Evolutionary conservation across 2,113 vertebrate species (phyloP).

Genomic region (Labeo catla): DNA sequence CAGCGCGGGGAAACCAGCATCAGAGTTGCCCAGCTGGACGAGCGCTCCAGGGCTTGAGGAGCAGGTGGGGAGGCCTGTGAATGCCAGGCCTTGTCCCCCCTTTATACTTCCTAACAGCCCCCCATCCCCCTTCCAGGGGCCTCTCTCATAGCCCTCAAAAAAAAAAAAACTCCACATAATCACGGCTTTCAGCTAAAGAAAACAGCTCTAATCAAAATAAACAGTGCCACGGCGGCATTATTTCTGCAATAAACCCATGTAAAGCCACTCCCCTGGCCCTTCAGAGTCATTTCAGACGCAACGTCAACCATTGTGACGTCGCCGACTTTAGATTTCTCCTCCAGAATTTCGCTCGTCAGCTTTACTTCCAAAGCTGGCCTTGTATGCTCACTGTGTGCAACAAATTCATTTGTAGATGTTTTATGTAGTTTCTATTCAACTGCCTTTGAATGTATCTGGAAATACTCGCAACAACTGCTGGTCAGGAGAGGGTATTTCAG

Average conservation of each 20-base stretch:
- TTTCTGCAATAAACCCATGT: conserved; percentile 61
- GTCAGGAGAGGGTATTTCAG: conserved; percentile 66
- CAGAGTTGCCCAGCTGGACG: conserved; percentile 63
- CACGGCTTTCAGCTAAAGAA: conserved; percentile 68
- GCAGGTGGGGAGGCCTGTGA: conserved; percentile 78
- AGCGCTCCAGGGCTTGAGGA: conserved; percentile 57
- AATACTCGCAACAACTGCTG: conserved; percentile 67
- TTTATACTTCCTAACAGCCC: conserved; percentile 38
- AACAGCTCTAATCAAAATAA: conserved; percentile 70
- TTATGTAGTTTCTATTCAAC: conserved; percentile 5
- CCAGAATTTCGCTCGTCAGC: neutral
- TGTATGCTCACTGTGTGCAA: conserved; percentile 10
- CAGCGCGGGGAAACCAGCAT: neutral
- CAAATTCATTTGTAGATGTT: conserved; percentile 3
- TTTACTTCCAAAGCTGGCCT: conserved; percentile 31
- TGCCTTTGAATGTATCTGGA: conserved; percentile 9
- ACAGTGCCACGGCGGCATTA: conserved; percentile 60
- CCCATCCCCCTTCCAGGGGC: conserved; percentile 47
- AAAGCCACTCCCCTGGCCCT: conserved; percentile 29
- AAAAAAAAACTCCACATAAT: conserved; percentile 62
- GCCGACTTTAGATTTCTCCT: conserved; percentile 7
- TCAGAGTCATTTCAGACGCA: conserved; percentile 61
- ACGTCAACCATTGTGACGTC: conserved; percentile 16
- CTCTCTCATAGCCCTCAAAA: conserved; percentile 60
- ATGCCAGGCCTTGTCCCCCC: conserved; percentile 75